Base-by-base conservation (phyloP, 2,113 vertebrate genomes). In the Pituophis catenifer region DNA sequence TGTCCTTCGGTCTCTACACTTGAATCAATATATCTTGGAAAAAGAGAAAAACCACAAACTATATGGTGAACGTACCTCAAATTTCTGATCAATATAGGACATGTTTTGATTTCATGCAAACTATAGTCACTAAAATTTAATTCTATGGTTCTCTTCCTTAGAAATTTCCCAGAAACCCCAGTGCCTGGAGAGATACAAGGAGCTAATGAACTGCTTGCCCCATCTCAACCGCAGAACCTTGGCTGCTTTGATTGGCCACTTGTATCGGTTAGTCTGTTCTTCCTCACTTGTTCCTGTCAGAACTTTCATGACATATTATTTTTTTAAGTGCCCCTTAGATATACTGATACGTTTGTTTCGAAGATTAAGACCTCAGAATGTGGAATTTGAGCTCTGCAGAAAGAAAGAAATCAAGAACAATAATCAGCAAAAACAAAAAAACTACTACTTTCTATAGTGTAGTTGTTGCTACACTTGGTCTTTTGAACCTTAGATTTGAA, bases 161-260 rank as follows among this genome's bases (percentile, higher is more conserved):
- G 99, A 98, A 94, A 97, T 98, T 70, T 88, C 97, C 50, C 98
- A 97, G 1, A 99, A 98, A 96, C 95, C 95, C 1, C 98, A 97
- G 70, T 98, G 99, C 89, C 93, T 99, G 95, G 98, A 99, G 93
- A 96, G 98, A 91, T 99, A 99, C 97, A 99, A 99, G 95, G 98
- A 99, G 91, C 98, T 99, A 93, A 99, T 99, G 94, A 96, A 97
- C 11, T 98, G 96, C 90, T 97, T 99, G 93, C 99, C 99, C 9
- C 97, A 98, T 44, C 98, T 99, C 96, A 99, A 99, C 96, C 97
- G 97, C 93, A 99, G 98, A 48, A 99, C 99, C 0, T 96, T 99
- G 96, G 98, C 98, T 9, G 98, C 99, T 0, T 98, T 99, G 87
- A 98, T 99, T 0, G 98, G 99, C 62, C 99, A 99, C 94, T 98